Conservation (phyloP, 1,140 invertebrate species). For the Drosophila pandora region DNA sequence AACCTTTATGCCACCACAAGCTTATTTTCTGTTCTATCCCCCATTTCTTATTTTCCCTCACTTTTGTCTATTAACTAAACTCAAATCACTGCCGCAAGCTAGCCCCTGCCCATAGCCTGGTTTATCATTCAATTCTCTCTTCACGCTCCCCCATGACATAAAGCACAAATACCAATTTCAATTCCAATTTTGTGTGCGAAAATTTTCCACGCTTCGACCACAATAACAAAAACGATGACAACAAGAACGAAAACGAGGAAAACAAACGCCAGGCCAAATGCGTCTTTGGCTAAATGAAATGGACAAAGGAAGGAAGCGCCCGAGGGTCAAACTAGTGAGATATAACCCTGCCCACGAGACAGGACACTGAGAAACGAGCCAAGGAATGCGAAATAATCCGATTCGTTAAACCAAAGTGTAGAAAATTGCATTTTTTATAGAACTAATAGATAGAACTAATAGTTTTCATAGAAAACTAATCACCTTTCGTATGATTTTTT, state of each 20-base stretch:
- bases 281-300: slow-evolving; percentile 72
- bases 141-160: slow-evolving; percentile 2
- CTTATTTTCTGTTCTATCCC: background rate
- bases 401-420: too few species aligned
- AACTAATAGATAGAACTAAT: too few species aligned
- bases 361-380: slow-evolving; percentile 3
- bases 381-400: background rate
- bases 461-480: background rate
- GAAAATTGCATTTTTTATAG: too few species aligned
- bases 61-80: slow-evolving; percentile 27
- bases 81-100: slow-evolving; percentile 40
- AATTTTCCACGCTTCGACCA: slow-evolving; percentile 62
- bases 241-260: slow-evolving; percentile 16
- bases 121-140: slow-evolving; percentile 2
- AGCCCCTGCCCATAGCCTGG: slow-evolving; percentile 9
- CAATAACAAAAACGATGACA: slow-evolving; percentile 19
- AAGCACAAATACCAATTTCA: slow-evolving; percentile 56
- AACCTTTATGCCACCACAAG: slow-evolving; percentile 2
- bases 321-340: slow-evolving; percentile 31
- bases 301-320: slow-evolving; percentile 26
- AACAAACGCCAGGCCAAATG: slow-evolving; percentile 48
- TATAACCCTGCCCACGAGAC: background rate
- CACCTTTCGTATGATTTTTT: background rate
- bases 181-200: slow-evolving; percentile 64
- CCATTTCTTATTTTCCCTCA: slow-evolving; percentile 3